phyloP scores from a whole-genome alignment of 2,888 invertebrate species.

The Philhelius pedissequus region DNA sequence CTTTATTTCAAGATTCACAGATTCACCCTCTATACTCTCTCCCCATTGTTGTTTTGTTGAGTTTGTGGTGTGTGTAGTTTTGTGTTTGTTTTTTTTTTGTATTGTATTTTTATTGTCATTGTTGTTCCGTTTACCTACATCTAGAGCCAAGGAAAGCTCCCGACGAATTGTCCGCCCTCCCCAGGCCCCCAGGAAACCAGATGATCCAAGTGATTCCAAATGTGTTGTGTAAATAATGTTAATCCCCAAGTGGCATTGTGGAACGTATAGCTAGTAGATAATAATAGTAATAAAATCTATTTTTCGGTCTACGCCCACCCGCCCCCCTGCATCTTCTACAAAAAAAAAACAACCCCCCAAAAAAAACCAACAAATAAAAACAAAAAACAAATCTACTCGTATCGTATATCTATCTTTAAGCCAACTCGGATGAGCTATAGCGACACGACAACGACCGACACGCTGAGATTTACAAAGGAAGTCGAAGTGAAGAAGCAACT shows the following conservation, averaged over 20 bases:
- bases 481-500: constrained; percentile 39
- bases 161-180: neutral
- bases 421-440: constrained; percentile 32
- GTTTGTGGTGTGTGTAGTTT: neutral
- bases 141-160: neutral
- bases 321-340: neutral
- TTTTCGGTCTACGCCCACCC: constrained; percentile 49
- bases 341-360: constrained; percentile 65
- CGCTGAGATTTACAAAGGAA: constrained; percentile 53
- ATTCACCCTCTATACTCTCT: neutral
- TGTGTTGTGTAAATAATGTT: constrained; percentile 65
- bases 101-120: constrained; percentile 17
- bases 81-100: neutral
- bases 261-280: constrained; percentile 62
- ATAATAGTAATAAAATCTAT: constrained; percentile 49
- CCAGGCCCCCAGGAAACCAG: neutral
- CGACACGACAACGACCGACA: constrained; percentile 27
- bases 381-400: constrained; percentile 73
- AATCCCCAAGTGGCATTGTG: constrained; percentile 57
- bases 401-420: no score
- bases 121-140: neutral
- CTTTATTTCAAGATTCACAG: constrained; percentile 4
- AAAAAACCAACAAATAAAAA: constrained; percentile 72
- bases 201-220: constrained; percentile 47
- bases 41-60: neutral